phyloP scores from a whole-genome alignment of 2,888 invertebrate species.

The Coelogynopora nodosa region DNA sequence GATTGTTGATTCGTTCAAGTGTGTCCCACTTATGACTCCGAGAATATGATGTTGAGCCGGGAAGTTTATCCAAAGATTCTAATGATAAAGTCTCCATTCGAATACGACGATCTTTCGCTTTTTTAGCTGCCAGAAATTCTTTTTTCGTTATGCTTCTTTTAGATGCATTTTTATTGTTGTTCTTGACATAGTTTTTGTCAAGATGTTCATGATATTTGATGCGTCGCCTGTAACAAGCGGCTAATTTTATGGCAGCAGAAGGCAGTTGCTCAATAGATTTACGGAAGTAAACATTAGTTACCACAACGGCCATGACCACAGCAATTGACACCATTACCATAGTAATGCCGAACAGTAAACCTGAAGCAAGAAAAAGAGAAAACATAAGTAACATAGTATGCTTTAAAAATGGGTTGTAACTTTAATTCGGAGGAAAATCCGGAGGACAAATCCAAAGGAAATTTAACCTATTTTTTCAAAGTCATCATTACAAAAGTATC shows the following conservation, averaged over 20 bases:
- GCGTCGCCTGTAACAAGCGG: neutral
- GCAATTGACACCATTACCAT: conserved; percentile 25
- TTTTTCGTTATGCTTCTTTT: neutral
- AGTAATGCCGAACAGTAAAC: neutral
- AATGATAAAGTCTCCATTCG: neutral
- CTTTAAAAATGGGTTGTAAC: too few relatives aligned
- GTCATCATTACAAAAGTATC: too few relatives aligned
- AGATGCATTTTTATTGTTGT: neutral
- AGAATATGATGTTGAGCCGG: neutral
- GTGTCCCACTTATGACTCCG: neutral
- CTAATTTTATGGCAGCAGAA: neutral
- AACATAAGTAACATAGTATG: too few relatives aligned
- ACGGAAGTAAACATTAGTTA: conserved; percentile 19
- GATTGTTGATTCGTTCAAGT: neutral
- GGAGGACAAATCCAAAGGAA: too few relatives aligned
- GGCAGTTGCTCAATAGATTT: neutral
- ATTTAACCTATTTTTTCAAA: too few relatives aligned
- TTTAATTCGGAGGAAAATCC: too few relatives aligned
- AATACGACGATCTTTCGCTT: neutral
- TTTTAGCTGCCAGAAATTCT: neutral
- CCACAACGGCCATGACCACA: conserved; percentile 22
- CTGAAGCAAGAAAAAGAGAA: neutral
- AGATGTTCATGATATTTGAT: neutral
- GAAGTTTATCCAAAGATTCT: neutral
- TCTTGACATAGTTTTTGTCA: neutral